Evolutionary conservation across 2,113 vertebrate species (phyloP).

Genomic region (Psittacara wagleri): DNA sequence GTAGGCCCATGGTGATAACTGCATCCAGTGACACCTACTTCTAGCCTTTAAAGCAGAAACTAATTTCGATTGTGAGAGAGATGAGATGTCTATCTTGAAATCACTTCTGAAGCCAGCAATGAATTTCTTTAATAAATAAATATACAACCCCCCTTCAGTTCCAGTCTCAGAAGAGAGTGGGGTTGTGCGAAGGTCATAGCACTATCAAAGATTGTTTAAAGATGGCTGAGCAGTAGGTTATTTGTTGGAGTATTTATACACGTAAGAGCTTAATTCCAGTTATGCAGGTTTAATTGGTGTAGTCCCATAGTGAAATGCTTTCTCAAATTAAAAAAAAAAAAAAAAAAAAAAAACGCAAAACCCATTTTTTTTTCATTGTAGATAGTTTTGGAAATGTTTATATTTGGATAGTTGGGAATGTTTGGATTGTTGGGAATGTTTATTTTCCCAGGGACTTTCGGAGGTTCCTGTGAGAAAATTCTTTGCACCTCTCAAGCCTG

Average conservation of each 20-base stretch:
- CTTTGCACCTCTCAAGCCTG: fast-evolving
- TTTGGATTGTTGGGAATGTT: background rate
- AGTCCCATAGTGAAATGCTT: background rate
- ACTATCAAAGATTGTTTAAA: background rate
- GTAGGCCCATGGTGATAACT: background rate
- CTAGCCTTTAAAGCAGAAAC: background rate
- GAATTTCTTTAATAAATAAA: background rate
- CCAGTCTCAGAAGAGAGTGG: background rate
- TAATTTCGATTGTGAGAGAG: background rate
- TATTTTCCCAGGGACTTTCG: background rate
- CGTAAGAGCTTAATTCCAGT: background rate
- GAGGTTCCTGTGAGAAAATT: constrained; percentile 6
- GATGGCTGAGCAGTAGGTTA: background rate
- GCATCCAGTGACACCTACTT: background rate
- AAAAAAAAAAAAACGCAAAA: background rate
- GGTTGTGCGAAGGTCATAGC: background rate
- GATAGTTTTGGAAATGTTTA: background rate
- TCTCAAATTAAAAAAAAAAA: background rate
- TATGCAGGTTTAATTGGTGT: background rate
- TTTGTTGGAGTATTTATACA: background rate
- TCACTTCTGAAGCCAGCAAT: background rate
- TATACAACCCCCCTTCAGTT: background rate
- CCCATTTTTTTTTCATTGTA: background rate
- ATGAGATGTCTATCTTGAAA: background rate
- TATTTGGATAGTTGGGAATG: background rate